phyloP scores from a whole-genome alignment of 2,888 invertebrate species.

The Aphidoletes aphidimyza region DNA sequence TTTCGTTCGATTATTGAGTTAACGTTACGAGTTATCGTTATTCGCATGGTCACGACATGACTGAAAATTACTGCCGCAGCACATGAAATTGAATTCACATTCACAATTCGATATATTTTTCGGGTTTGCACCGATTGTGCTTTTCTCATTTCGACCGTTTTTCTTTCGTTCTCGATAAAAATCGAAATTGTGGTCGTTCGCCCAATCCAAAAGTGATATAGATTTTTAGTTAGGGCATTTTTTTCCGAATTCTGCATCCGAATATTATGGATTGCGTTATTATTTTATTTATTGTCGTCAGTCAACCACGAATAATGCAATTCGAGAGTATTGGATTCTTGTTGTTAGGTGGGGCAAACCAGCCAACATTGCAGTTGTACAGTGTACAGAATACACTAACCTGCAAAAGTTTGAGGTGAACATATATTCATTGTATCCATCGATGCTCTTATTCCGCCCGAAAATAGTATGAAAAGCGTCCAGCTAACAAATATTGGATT shows the following conservation, averaged over 20 bases:
- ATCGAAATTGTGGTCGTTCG: background rate
- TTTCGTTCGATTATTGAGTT: background rate
- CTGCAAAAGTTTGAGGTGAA: too few relatives aligned
- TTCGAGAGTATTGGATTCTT: constrained; percentile 1
- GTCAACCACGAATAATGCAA: constrained; percentile 49
- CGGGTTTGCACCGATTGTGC: background rate
- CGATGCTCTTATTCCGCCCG: too few relatives aligned
- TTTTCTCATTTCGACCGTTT: background rate
- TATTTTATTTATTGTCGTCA: constrained; percentile 49
- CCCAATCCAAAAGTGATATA: background rate
- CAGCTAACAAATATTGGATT: too few relatives aligned
- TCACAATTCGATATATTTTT: constrained; percentile 21
- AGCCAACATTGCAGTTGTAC: too few relatives aligned
- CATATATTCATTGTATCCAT: too few relatives aligned
- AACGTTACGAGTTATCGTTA: background rate
- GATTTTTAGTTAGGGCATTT: background rate
- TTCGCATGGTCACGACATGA: constrained; percentile 33
- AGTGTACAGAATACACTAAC: too few relatives aligned
- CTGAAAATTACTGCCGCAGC: constrained; percentile 46
- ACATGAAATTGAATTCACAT: constrained; percentile 20
- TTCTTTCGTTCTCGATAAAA: background rate
- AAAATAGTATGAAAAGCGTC: too few relatives aligned
- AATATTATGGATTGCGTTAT: constrained; percentile 51
- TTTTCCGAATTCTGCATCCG: constrained; percentile 23
- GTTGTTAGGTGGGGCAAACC: background rate